Base-by-base conservation (phyloP, 1,140 invertebrate genomes). In the Pogonomyrmex californicus region DNA sequence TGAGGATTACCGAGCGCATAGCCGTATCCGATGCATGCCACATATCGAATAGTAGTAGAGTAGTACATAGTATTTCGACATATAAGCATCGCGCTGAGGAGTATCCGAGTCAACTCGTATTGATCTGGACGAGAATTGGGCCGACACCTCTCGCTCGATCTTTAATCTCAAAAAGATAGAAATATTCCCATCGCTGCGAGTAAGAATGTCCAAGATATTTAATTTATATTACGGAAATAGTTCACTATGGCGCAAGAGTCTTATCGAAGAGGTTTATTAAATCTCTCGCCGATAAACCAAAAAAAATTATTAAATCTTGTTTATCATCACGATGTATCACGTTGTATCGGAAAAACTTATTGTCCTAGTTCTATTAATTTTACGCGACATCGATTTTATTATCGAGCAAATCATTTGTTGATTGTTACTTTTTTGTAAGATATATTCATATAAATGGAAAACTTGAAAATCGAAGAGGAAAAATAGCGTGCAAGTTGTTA, bases 1-100 rank as follows among this genome's bases (percentile, higher is more conserved):
- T 78, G 77, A 78, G 88, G 68, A 88, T 90, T 91, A 68, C 73
- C 54, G 58, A 76, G 58, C n/a, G 44, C 54, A 41, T n/a, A 41
- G 4, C 10, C 33, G 41, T 7, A 47, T 14, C 1, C 33, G 60
- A 36, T 68, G 36, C 10, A 3, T 9, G n/a, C 17, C n/a, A 14
- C 17, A 23, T 1, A 10, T 68, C 49, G 12, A 65, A 76, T 77
- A 60, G 12, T 23, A 23, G 23, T 23, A 23, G 23, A 23, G n/a
- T n/a, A n/a, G n/a, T n/a, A 83, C 23, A 14, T 65, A 73, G 79
- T 86, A 73, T 87, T 30, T 44, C 75, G 65, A 68, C 56, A n/a
- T 41, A 41, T 30, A 23, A 44, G 44, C 44, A 1, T 33, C 14
- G 30, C 30, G 70, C 49, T 58, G 71, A 65, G 49, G n/a, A 51